Conservation (phyloP, 2,888 invertebrate genomes). For the Synanthedon tipuliformis region DNA sequence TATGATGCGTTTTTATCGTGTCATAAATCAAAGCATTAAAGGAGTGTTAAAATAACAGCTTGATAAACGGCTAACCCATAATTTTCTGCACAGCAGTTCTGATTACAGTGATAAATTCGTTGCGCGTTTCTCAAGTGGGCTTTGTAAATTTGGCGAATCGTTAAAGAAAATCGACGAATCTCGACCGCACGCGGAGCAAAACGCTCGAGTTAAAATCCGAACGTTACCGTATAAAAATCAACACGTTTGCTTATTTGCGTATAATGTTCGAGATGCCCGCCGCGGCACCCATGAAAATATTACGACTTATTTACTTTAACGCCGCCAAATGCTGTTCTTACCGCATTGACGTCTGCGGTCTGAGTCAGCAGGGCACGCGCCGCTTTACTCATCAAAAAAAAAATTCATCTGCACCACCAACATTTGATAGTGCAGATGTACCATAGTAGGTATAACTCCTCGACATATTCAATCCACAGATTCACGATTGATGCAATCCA, state of each 20-base stretch:
- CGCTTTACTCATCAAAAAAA: slow-evolving; percentile 4
- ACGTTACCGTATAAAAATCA: slow-evolving; percentile 59
- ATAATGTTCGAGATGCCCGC: slow-evolving; percentile 49
- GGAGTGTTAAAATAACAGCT: neutral
- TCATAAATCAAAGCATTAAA: neutral
- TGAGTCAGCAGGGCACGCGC: slow-evolving; percentile 35
- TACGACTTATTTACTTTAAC: slow-evolving; percentile 64
- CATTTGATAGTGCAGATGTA: no score
- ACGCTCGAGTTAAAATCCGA: slow-evolving; percentile 24
- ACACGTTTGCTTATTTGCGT: slow-evolving; percentile 61
- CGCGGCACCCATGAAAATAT: slow-evolving; percentile 62
- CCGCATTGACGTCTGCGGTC: slow-evolving; percentile 40
- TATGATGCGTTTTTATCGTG: no score
- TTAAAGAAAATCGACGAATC: slow-evolving; percentile 33
- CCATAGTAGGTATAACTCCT: no score
- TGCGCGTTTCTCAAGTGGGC: neutral
- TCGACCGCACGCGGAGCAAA: slow-evolving; percentile 20
- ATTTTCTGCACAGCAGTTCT: neutral
- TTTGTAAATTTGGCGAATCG: slow-evolving; percentile 6
- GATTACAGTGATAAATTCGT: neutral
- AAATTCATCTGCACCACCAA: no score
- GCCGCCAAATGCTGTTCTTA: slow-evolving; percentile 37
- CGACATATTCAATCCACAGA: no score
- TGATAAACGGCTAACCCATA: neutral
- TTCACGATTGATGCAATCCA: no score